These are phyloP conservation scores for Cataglyphis albicans DNA, from an alignment of 2,888 invertebrate species.

Conservation along the genomic window DNA sequence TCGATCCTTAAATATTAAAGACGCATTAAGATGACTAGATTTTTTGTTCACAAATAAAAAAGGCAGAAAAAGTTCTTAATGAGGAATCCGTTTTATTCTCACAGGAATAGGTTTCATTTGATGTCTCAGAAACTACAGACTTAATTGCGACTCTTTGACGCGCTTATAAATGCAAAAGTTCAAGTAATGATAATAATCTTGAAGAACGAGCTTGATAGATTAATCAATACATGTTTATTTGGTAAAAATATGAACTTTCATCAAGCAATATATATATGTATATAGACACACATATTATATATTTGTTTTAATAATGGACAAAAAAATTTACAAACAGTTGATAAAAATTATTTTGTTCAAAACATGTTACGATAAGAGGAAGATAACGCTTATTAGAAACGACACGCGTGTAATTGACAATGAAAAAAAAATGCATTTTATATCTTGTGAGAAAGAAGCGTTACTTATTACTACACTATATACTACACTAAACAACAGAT, in stretches of 20 bases:
- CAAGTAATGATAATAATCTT: background rate
- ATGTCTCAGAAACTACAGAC: constrained; percentile 4
- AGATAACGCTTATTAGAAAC: background rate
- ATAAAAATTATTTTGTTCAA: background rate
- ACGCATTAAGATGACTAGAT: constrained; percentile 27
- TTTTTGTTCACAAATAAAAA: constrained; percentile 29
- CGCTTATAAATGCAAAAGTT: constrained; percentile 20
- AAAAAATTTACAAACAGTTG: background rate
- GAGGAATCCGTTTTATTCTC: constrained; percentile 39
- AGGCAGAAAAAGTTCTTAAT: constrained; percentile 57
- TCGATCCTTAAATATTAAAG: constrained; percentile 47
- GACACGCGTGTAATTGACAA: background rate
- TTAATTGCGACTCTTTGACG: constrained; percentile 18
- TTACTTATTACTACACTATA: background rate
- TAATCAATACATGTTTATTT: background rate
- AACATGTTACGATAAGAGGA: background rate
- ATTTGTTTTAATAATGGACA: background rate
- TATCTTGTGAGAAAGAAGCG: background rate
- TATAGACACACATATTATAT: background rate
- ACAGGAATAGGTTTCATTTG: constrained; percentile 10
- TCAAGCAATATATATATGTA: background rate
- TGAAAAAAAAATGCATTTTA: background rate
- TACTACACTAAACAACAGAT: background rate
- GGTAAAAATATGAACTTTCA: background rate
- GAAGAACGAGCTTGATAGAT: background rate